These are phyloP conservation scores for Phymastichus coffea DNA, from an alignment of 1,140 invertebrate species.

Conservation along the genomic window DNA sequence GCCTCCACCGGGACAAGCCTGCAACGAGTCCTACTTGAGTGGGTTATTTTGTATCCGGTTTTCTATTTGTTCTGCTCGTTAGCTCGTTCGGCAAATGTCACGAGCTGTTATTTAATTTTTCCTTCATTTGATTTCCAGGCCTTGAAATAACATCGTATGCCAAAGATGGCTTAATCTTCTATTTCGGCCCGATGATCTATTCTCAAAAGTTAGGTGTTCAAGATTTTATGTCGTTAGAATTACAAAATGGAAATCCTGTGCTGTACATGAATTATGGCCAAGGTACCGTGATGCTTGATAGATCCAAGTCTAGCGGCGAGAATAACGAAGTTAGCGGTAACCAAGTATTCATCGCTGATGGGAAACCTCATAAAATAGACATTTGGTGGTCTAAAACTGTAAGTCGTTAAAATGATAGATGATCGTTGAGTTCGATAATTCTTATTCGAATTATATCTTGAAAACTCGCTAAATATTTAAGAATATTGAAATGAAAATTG, in stretches of 20 bases:
- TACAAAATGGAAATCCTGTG: slow-evolving; percentile 80
- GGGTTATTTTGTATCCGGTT: background rate
- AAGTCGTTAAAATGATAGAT: slow-evolving; percentile 31
- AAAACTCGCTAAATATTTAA: too few species aligned
- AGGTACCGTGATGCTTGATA: slow-evolving; percentile 61
- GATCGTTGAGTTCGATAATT: too few species aligned
- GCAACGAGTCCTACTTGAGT: slow-evolving; percentile 66
- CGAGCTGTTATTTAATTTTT: too few species aligned
- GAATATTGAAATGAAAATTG: slow-evolving; percentile 72
- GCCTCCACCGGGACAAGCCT: slow-evolving; percentile 70
- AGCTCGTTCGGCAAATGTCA: too few species aligned
- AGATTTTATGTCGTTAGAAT: slow-evolving; percentile 91
- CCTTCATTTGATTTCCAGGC: too few species aligned
- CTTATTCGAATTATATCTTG: too few species aligned
- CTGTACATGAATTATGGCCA: slow-evolving; percentile 89
- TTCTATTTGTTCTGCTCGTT: too few species aligned
- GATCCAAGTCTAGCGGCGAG: slow-evolving; percentile 18
- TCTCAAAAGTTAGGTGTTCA: slow-evolving; percentile 63
- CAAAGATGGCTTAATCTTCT: slow-evolving; percentile 83
- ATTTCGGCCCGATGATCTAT: slow-evolving; percentile 80
- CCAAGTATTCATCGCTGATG: slow-evolving; percentile 74
- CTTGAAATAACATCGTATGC: slow-evolving; percentile 75
- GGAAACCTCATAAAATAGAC: slow-evolving; percentile 78
- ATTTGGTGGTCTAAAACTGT: slow-evolving; percentile 71
- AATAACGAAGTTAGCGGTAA: slow-evolving; percentile 64